phyloP scores from a whole-genome alignment of 1,140 invertebrate genomes.

The Penaeus japonicus region DNA sequence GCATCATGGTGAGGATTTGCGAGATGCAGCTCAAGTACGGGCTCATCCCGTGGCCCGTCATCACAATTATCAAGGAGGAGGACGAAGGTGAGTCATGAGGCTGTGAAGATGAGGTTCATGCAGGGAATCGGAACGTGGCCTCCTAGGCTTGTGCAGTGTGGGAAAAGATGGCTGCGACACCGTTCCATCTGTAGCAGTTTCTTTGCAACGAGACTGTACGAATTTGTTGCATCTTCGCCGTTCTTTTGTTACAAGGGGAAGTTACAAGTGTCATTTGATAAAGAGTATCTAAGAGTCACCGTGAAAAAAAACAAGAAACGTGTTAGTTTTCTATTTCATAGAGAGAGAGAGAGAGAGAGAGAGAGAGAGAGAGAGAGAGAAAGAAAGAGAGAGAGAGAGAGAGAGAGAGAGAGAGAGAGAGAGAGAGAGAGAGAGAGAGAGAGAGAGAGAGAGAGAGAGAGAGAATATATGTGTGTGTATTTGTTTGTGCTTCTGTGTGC shows the following conservation, averaged over 20 bases:
- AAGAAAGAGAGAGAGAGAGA: not conserved
- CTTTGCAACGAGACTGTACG: too few species aligned
- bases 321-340: not conserved
- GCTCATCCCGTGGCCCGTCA: constrained; percentile 21
- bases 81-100: not conserved
- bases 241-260: too few species aligned
- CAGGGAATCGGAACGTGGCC: too few species aligned
- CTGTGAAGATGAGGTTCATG: not conserved
- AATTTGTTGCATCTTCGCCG: too few species aligned
- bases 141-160: too few species aligned
- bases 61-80: not conserved
- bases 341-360: not conserved
- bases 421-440: too few species aligned
- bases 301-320: not conserved
- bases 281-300: not conserved
- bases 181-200: too few species aligned
- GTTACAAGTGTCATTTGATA: not conserved
- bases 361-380: not conserved
- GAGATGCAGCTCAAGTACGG: constrained; percentile 26
- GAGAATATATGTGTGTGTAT: not conserved
- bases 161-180: too few species aligned
- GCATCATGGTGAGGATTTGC: constrained; percentile 25
- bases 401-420: too few species aligned
- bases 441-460: not conserved
- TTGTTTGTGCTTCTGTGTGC: not conserved